phyloP scores from a whole-genome alignment of 2,113 vertebrate species.

The Oreotragus oreotragus region DNA sequence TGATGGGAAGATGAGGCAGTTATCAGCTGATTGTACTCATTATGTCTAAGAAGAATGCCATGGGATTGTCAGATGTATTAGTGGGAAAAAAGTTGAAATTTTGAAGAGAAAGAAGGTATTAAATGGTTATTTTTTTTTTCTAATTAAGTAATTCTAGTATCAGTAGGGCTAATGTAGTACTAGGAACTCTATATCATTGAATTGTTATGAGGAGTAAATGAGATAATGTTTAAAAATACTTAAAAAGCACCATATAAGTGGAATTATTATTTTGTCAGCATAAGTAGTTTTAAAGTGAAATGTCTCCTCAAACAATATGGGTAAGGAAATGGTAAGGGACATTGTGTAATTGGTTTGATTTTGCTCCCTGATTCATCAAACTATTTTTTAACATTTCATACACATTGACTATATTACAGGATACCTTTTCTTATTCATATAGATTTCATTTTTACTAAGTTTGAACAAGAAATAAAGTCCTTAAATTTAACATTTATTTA shows the following conservation, averaged over 20 bases:
- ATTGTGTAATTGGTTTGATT: neutral
- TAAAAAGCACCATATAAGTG: neutral
- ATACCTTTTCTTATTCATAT: neutral
- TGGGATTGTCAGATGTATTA: neutral
- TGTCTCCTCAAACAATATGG: neutral
- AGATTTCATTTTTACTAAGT: neutral
- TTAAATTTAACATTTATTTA: conserved; percentile 5
- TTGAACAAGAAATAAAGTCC: neutral
- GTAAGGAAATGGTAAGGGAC: neutral
- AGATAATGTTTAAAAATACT: neutral
- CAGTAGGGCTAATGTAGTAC: neutral
- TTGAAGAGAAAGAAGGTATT: neutral
- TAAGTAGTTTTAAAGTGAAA: conserved; percentile 1
- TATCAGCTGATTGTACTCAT: neutral
- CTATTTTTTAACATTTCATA: neutral
- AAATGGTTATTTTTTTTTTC: neutral
- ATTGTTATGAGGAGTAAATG: neutral
- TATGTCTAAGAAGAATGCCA: neutral
- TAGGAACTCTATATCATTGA: neutral
- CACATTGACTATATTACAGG: neutral
- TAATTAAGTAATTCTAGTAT: neutral
- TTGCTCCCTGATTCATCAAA: neutral
- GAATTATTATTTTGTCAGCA: neutral
- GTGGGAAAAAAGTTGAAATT: neutral
- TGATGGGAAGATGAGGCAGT: neutral